Evolutionary conservation across 2,797 vertebrate species (phyloP), one percentile per base, ranked within the genome.

Genomic region (Sciurus carolinensis): DNA sequence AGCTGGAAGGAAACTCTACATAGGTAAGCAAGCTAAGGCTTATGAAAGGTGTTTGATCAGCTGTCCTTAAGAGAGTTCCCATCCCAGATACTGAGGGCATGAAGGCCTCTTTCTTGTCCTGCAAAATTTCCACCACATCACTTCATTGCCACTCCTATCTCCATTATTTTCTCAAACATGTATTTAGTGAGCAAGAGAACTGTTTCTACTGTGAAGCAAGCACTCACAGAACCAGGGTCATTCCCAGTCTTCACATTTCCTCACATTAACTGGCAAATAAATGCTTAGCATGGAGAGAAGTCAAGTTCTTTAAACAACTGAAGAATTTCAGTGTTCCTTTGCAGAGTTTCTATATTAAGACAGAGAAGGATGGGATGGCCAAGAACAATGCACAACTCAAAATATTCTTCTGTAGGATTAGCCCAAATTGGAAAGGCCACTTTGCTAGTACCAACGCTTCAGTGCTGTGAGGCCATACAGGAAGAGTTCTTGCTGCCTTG

Each of bases 201-300:
- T 39, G 42, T 69, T 91, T 44, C 42, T 5, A 47, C 14, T 33
- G 39, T 12, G 18, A 84, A 76, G 42, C n/a, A 67, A 91, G 42
- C 0, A 1, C 2, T 30, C 87, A 66, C 12, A 69, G 33, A 87
- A 36, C 42, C 18, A 39, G 90, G 36, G n/a, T 36, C 76, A 52
- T 50, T 80, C 18, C 22, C 22, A 87, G 47, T 24, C 39, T 93
- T 91, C 22, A 22, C 22, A 50, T 15, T 77, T 76, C 28, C 76
- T 96, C 82, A 77, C 82, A 84, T 33, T 36, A 92, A 54, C n/a
- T 39, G 22, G 66, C 64, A 91, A 79, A 89, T 75, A 77, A 69
- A 89, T 2, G 4, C 52, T 67, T 47, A 80, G 17, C 7, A 5
- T 2, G 81, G 30, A 44, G 54, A 77, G 87, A 91, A 94, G 59